Evolutionary conservation across 2,888 invertebrate genomes (phyloP), one percentile per base, ranked within the genome.

Genomic region (Automeris io): DNA sequence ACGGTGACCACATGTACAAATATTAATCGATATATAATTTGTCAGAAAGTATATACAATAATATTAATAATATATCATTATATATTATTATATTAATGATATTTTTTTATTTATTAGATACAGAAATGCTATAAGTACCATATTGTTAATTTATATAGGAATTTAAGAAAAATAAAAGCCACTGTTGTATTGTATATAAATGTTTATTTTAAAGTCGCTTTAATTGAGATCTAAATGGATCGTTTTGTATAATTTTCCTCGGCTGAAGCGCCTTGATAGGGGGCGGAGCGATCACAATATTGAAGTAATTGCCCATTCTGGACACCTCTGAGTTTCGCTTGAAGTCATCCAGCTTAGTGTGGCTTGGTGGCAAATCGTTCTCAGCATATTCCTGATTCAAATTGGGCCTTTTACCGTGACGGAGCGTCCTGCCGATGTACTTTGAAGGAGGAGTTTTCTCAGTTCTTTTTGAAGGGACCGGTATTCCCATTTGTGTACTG

Each of bases 401-500:
- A 0, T 73, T 73, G 0, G 70, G 70, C 2, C 62, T 58, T 39
- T 67, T 77, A 9, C 34, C 40, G 43, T 75, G 69, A 2, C 68
- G 63, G 7, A 53, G 43, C 3, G 51, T 18, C 37, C 54, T 51
- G 21, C 46, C 39, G 2, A 41, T 24, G 42, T 66, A 71, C 42
- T 70, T 72, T 8, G 47, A 35, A 12, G 50, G 29, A 2, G 40
- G 29, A 2, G 47, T 29, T 26, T 68, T 71, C 2, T 63, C 63
- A 5, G 62, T 44, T 41, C 68, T 62, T 45, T 73, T 77, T 5
- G 59, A 67, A 12, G 80, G 75, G 1, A 86, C 76, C 22, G 85
- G 85, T 49, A 86, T 83, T 2, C 85, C 85, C 82, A 86, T 85
- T 65, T 86, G 85, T 4, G 85, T 86, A 44, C 85, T 86, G 66